Conservation (phyloP, 2,888 invertebrate species). For the Allophyes oxyacanthae region DNA sequence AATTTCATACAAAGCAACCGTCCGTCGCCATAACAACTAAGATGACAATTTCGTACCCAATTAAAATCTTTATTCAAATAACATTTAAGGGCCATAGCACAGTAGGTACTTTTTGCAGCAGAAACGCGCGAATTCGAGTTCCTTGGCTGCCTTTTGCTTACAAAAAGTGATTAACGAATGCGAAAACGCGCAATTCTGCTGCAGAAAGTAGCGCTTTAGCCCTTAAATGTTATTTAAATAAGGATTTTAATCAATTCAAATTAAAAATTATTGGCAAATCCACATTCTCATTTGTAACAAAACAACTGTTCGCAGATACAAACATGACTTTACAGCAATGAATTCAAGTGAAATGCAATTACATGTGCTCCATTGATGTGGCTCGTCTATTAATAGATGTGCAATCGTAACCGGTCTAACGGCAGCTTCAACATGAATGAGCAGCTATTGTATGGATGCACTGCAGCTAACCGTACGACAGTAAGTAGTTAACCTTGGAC, state of each 20-base stretch:
- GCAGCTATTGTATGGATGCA: constrained; percentile 44
- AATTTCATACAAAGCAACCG: neutral
- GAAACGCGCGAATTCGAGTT: no score
- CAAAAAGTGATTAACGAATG: no score
- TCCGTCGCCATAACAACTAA: neutral
- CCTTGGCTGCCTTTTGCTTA: no score
- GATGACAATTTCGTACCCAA: neutral
- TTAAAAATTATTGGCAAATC: no score
- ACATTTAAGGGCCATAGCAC: no score
- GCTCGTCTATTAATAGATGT: constrained; percentile 43
- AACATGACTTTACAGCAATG: neutral
- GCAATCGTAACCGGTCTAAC: constrained; percentile 46
- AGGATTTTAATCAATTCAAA: neutral
- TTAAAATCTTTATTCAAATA: neutral
- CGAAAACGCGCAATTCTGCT: no score
- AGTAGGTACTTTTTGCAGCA: no score
- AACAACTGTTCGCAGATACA: no score
- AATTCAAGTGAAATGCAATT: constrained; percentile 10
- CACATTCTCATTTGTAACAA: no score
- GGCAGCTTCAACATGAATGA: constrained; percentile 49
- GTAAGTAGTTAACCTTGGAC: constrained; percentile 37
- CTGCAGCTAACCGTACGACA: constrained; percentile 35
- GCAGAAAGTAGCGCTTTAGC: no score
- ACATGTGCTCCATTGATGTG: constrained; percentile 26
- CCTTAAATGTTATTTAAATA: no score